A percentile compares a stretch with the other conserved stretches of the same genome.
Evolutionary conservation across 1,140 invertebrate genomes (phyloP).

Genomic region (Periplaneta americana): DNA sequence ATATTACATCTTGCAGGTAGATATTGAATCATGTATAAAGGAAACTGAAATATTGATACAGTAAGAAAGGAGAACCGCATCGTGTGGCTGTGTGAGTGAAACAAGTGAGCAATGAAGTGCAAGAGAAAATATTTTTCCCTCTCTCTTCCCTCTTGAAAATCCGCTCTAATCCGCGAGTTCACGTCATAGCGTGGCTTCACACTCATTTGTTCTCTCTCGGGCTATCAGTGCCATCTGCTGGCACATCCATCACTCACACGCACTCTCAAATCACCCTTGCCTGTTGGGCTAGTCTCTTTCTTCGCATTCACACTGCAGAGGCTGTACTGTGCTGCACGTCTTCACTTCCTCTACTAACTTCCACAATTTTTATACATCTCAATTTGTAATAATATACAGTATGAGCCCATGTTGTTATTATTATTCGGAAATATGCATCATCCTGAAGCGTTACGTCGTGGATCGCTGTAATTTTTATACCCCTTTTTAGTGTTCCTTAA

Average conservation of each 20-base stretch:
- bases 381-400: too few species aligned
- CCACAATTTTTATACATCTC: too few species aligned
- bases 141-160: not conserved
- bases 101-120: not conserved
- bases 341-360: too few species aligned
- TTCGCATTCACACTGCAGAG: not conserved
- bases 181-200: not conserved
- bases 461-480: too few species aligned
- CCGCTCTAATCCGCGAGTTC: not conserved
- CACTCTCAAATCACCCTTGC: not conserved
- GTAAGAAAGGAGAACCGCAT: not conserved
- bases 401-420: too few species aligned
- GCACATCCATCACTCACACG: conserved; percentile 8
- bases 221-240: conserved; percentile 12
- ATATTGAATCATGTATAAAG: too few species aligned
- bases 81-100: not conserved
- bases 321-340: not conserved
- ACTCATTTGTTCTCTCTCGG: conserved; percentile 5
- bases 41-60: too few species aligned
- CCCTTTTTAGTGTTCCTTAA: too few species aligned
- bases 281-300: not conserved
- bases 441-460: too few species aligned
- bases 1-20: too few species aligned
- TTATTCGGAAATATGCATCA: too few species aligned
- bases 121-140: not conserved